Conservation (phyloP, 1,140 invertebrate genomes). For the Leguminivora glycinivorella region DNA sequence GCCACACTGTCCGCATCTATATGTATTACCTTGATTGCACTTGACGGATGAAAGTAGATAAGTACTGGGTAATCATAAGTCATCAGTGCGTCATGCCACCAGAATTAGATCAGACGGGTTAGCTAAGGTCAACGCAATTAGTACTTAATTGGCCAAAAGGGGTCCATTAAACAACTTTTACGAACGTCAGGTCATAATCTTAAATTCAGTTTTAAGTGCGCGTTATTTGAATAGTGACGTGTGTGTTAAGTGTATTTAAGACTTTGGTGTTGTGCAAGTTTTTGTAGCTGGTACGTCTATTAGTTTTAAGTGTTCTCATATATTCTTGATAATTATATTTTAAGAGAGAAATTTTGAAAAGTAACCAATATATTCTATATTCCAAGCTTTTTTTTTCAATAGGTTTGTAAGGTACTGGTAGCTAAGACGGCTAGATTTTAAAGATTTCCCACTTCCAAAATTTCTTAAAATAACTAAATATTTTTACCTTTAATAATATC, state of each 20-base stretch:
- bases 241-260: neutral
- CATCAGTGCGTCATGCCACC: slow-evolving; percentile 51
- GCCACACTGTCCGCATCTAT: too few relatives aligned
- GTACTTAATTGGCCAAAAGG: slow-evolving; percentile 59
- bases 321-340: too few relatives aligned
- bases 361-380: too few relatives aligned
- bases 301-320: too few relatives aligned
- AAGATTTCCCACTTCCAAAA: too few relatives aligned
- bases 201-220: slow-evolving; percentile 13
- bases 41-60: neutral
- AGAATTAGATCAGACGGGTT: slow-evolving; percentile 67
- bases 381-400: too few relatives aligned
- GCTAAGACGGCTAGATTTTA: too few relatives aligned
- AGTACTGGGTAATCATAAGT: slow-evolving; percentile 32
- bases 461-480: too few relatives aligned
- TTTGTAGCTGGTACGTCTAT: neutral
- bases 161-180: slow-evolving; percentile 47
- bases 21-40: too few relatives aligned
- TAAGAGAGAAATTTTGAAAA: too few relatives aligned
- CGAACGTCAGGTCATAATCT: slow-evolving; percentile 14
- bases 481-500: too few relatives aligned
- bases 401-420: too few relatives aligned
- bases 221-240: slow-evolving; percentile 26
- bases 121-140: slow-evolving; percentile 77
- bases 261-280: neutral